A percentile compares a stretch with the other conserved stretches of the same genome.
phyloP scores from a whole-genome alignment of 2,888 invertebrate species.

The Chrysolina oricalcia region DNA sequence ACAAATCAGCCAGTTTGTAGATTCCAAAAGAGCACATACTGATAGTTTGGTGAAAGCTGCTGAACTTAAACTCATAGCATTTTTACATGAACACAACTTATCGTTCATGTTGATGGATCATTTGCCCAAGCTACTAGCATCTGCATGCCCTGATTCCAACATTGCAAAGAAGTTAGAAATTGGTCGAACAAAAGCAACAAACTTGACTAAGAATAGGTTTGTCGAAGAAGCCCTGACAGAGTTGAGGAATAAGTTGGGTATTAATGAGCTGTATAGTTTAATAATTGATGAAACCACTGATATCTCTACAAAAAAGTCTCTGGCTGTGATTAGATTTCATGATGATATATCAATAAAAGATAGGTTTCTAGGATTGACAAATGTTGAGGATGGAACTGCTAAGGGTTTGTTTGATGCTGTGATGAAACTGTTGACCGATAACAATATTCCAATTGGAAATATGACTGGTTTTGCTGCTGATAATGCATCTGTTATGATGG shows the following conservation, averaged over 20 bases:
- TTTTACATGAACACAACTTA: slow-evolving; percentile 6
- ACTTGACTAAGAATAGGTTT: neutral
- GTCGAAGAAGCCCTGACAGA: neutral
- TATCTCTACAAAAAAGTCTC: slow-evolving; percentile 15
- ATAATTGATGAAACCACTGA: slow-evolving; percentile 26
- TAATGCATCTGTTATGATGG: slow-evolving; percentile 44
- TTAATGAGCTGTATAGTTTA: neutral
- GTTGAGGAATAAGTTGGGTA: neutral
- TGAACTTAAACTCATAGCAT: neutral
- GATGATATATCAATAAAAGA: slow-evolving; percentile 10
- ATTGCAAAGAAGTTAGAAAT: slow-evolving; percentile 17
- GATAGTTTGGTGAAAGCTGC: neutral
- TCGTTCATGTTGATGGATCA: slow-evolving; percentile 13
- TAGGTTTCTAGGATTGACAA: slow-evolving; percentile 1
- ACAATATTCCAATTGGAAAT: neutral
- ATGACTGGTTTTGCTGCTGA: slow-evolving; percentile 40
- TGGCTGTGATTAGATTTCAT: slow-evolving; percentile 18
- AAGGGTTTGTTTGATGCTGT: slow-evolving; percentile 5
- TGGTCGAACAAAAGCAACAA: slow-evolving; percentile 26
- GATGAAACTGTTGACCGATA: neutral
- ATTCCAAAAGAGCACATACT: neutral
- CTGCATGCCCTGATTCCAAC: slow-evolving; percentile 21
- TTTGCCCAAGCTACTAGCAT: neutral
- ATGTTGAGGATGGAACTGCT: neutral
- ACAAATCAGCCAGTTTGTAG: neutral